These are phyloP conservation scores for Conger conger DNA, from an alignment of 2,113 vertebrate genomes.

Conservation along the genomic window DNA sequence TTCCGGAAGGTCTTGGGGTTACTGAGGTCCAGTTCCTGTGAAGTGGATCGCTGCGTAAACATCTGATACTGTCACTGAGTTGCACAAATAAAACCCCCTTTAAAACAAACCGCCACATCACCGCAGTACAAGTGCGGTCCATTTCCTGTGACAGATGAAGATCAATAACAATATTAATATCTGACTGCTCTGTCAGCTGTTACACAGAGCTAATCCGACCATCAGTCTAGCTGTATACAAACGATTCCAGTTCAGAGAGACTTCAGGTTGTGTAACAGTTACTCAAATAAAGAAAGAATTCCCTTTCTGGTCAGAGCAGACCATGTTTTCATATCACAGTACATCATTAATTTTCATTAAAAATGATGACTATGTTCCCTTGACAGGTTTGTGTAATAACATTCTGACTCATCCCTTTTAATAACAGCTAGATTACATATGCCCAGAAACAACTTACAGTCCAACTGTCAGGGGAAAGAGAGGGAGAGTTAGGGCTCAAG, in stretches of 20 bases:
- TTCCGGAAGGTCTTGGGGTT: conserved; percentile 95
- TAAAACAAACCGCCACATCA: neutral
- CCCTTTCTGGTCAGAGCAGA: neutral
- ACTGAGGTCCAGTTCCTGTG: conserved; percentile 89
- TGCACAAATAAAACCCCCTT: neutral
- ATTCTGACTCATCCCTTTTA: neutral
- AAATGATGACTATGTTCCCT: neutral
- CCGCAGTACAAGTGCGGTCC: neutral
- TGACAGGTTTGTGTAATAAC: neutral
- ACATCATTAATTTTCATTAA: neutral
- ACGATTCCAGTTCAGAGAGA: no score
- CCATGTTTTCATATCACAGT: neutral
- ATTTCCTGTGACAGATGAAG: neutral
- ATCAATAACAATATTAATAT: no score
- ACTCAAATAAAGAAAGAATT: no score
- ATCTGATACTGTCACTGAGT: neutral
- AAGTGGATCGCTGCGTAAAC: conserved; percentile 14
- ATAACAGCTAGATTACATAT: neutral
- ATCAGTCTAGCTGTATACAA: no score
- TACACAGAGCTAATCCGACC: no score
- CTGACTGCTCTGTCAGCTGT: neutral
- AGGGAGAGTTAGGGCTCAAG: neutral
- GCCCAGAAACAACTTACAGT: neutral
- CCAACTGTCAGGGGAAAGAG: neutral
- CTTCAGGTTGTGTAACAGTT: no score